A percentile compares a stretch with the other conserved stretches of the same genome.
Conservation (phyloP, 2,888 invertebrate genomes). For the Hemithea aestivaria region DNA sequence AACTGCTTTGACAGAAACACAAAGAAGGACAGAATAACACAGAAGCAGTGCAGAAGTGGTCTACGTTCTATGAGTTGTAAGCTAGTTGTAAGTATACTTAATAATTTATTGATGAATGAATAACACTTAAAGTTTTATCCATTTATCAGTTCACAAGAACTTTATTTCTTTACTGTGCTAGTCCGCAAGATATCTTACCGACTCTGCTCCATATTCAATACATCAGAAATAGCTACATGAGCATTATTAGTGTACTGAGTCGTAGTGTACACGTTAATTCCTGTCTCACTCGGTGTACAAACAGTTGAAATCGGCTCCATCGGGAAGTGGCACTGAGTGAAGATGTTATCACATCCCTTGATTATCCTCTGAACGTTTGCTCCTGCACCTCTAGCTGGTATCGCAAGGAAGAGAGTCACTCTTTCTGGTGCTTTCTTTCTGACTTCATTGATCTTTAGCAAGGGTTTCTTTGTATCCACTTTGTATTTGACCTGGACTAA, state of each 20-base stretch:
- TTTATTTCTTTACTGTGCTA: too few relatives aligned
- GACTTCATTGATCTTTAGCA: constrained; percentile 48
- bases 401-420: constrained; percentile 34
- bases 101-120: too few relatives aligned
- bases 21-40: too few relatives aligned
- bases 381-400: constrained; percentile 53
- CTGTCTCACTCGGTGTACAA: constrained; percentile 82
- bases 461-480: constrained; percentile 51
- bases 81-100: too few relatives aligned
- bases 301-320: constrained; percentile 83
- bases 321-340: constrained; percentile 83
- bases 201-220: constrained; percentile 75
- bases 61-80: too few relatives aligned
- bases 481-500: constrained; percentile 79
- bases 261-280: constrained; percentile 79
- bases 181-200: constrained; percentile 67
- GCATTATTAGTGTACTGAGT: constrained; percentile 79
- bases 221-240: constrained; percentile 73
- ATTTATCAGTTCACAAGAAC: too few relatives aligned
- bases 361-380: constrained; percentile 66
- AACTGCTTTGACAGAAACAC: too few relatives aligned
- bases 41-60: too few relatives aligned
- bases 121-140: too few relatives aligned
- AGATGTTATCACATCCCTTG: constrained; percentile 76
- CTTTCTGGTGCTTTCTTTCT: constrained; percentile 46